Evolutionary conservation across 2,888 invertebrate genomes (phyloP), one percentile per base, ranked within the genome.

Genomic region (Hirtodrosophila alboralis): DNA sequence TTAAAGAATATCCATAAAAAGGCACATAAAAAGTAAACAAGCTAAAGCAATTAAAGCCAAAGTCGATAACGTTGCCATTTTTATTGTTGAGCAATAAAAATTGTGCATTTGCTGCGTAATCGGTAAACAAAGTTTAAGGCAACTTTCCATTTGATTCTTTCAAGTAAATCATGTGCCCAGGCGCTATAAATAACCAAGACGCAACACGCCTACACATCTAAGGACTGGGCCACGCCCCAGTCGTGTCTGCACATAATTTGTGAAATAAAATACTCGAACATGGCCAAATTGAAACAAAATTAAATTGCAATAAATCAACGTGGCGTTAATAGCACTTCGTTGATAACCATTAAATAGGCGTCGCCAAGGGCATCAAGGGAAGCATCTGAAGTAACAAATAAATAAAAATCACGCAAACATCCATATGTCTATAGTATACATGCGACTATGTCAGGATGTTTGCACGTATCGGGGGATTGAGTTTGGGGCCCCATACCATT

Each of bases 171-270:
- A 76, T 67, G 45, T 38, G 33, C 30, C 45, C 33, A 28, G 41
- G 41, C 16, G 59, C 78, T 48, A 78, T 85, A 83, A 78, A 78
- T 78, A 83, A 75, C 51, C 41, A 30, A 14, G 34, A 53, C 33
- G 30, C 54, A 8, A 44, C 44, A 44, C 49, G 62, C 36, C 59
- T 40, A 47, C 27, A 40, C 9, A 34, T 59, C 58, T 53, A 51
- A 53, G 23, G 47, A 40, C 44, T 16, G 18, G 57, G 57, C 70
- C 85, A 79, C 86, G 84, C 79, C 86, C 54, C 64, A 58, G 62
- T 75, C 75, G 84, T 83, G 85, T 85, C 79, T 64, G 71, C 86
- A 83, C 84, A 78, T 85, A 85, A 85, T 79, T 83, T 79, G 86
- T 71, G 84, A 74, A 81, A 81, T 78, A 75, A 78, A 77, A 77